phyloP scores from a whole-genome alignment of 2,113 vertebrate species.

The Formicarius rufipectus region DNA sequence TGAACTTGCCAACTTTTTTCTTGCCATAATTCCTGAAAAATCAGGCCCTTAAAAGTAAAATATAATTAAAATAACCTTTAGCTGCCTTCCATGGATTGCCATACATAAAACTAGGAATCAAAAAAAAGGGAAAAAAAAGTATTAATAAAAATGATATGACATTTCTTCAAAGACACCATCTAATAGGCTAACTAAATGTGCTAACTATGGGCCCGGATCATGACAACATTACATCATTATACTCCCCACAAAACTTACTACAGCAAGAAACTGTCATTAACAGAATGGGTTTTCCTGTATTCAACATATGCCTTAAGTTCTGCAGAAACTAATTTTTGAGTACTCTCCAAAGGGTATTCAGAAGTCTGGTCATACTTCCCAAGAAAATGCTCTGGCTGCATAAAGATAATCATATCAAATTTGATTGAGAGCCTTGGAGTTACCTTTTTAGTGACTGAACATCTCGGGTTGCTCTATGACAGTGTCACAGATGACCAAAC shows the following conservation, averaged over 20 bases:
- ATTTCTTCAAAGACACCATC: neutral
- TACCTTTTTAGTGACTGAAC: neutral
- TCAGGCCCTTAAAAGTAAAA: neutral
- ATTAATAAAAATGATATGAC: neutral
- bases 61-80: constrained; percentile 4
- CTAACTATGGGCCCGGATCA: neutral
- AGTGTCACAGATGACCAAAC: neutral
- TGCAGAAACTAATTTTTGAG: neutral
- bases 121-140: neutral
- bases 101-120: neutral
- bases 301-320: neutral
- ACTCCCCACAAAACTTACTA: neutral
- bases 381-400: neutral
- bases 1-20: constrained; percentile 14
- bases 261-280: neutral
- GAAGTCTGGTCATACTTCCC: neutral
- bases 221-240: neutral
- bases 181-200: neutral
- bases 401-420: neutral
- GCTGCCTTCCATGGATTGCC: neutral
- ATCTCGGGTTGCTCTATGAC: neutral
- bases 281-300: neutral
- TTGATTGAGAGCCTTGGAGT: neutral
- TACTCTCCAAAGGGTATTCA: neutral
- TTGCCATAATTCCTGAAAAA: constrained; percentile 40